Conservation (phyloP, 2,113 vertebrate species). For the Mormoops blainvillei region DNA sequence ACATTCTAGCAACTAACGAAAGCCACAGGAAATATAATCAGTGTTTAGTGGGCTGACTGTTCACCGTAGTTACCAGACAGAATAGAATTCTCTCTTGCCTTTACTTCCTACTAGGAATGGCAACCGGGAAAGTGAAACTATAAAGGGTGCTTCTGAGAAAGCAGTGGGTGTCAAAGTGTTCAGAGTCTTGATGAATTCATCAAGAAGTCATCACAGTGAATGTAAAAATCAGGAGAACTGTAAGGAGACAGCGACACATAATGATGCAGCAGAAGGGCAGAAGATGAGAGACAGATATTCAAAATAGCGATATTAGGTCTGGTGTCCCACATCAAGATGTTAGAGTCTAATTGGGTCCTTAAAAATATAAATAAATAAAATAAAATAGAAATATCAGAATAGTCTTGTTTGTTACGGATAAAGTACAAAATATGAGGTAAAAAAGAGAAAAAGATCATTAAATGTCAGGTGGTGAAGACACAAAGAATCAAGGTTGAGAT, state of each 20-base stretch:
- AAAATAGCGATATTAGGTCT: background rate
- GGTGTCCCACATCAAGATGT: too few species aligned
- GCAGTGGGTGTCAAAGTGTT: background rate
- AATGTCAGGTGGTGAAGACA: background rate
- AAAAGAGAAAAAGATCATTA: background rate
- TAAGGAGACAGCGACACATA: background rate
- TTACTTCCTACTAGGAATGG: background rate
- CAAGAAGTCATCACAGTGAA: background rate
- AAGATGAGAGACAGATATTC: background rate
- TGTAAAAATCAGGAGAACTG: background rate
- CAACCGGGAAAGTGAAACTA: rapidly evolving
- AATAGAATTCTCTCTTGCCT: background rate
- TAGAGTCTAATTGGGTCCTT: too few species aligned
- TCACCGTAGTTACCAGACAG: background rate
- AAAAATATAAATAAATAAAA: background rate
- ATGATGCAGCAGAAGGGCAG: background rate
- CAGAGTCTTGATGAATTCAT: background rate
- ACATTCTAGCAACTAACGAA: too few species aligned
- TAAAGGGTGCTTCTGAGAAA: background rate
- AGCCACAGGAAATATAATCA: background rate
- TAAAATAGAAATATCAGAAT: background rate
- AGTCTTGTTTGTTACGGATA: background rate
- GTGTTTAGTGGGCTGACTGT: background rate
- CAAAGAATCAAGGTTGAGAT: background rate
- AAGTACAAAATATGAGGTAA: background rate